A percentile compares a stretch with the other conserved stretches of the same genome.
Evolutionary conservation across 2,888 invertebrate genomes (phyloP).

Genomic region (Falcaria lacertinaria): DNA sequence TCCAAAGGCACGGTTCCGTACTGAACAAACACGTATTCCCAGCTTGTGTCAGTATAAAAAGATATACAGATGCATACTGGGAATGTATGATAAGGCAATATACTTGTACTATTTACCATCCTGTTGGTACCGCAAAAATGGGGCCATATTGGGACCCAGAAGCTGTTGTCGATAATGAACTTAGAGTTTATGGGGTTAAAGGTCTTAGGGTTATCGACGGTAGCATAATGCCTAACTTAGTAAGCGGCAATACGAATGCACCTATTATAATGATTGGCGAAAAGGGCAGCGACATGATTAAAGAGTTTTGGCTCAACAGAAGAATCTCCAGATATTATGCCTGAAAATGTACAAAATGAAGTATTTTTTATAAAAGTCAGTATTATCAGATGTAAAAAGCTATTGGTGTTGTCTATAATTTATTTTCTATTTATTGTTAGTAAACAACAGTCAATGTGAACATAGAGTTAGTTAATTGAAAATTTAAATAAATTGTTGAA

Average conservation of each 20-base stretch:
- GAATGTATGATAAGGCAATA: constrained; percentile 93
- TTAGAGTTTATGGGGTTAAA: constrained; percentile 88
- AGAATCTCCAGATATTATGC: constrained; percentile 66
- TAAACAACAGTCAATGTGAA: not conserved
- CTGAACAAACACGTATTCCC: constrained; percentile 87
- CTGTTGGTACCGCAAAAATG: constrained; percentile 93
- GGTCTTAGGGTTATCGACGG: constrained; percentile 91
- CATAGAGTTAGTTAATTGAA: not conserved
- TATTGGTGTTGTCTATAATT: constrained; percentile 1
- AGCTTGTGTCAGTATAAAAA: constrained; percentile 84
- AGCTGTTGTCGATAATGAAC: constrained; percentile 90
- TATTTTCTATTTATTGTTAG: constrained; percentile 7
- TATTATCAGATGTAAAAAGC: constrained; percentile 29
- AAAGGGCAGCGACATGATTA: constrained; percentile 93
- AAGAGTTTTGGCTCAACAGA: constrained; percentile 87
- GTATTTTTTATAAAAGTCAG: constrained; percentile 23
- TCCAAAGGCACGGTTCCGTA: constrained; percentile 85
- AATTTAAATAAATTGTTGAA: not conserved
- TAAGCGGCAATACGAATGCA: constrained; percentile 92
- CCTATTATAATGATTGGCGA: constrained; percentile 94
- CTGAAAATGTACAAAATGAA: constrained; percentile 37
- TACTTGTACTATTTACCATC: constrained; percentile 91
- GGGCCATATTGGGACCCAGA: constrained; percentile 91
- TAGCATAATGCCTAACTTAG: constrained; percentile 91
- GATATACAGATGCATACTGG: constrained; percentile 89